Conservation (phyloP, 2,888 invertebrate species). For the Rhagonycha lutea region DNA sequence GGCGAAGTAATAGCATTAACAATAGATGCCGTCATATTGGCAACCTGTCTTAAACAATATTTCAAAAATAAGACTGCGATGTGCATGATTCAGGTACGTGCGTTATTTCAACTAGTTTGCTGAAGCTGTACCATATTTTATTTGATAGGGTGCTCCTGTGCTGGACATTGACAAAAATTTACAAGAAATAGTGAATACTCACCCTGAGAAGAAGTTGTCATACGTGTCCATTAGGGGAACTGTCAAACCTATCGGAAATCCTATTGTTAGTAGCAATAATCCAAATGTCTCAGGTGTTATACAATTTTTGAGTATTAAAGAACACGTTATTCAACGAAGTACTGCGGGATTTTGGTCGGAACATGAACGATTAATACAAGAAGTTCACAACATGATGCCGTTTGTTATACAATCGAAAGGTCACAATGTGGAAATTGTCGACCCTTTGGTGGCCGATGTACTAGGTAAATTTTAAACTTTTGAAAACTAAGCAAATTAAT, state of each 20-base stretch:
- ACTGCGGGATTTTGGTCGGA: slow-evolving; percentile 88
- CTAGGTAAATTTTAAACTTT: slow-evolving; percentile 56
- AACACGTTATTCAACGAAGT: slow-evolving; percentile 81
- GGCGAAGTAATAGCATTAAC: slow-evolving; percentile 76
- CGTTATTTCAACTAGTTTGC: not conserved
- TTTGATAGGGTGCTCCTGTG: slow-evolving; percentile 70
- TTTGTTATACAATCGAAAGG: slow-evolving; percentile 71
- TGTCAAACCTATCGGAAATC: slow-evolving; percentile 75
- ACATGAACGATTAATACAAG: slow-evolving; percentile 76
- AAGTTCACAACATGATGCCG: slow-evolving; percentile 79
- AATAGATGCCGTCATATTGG: slow-evolving; percentile 74
- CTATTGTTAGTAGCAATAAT: slow-evolving; percentile 75
- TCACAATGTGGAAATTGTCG: slow-evolving; percentile 72
- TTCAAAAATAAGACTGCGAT: slow-evolving; percentile 74
- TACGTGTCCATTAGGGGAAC: slow-evolving; percentile 78
- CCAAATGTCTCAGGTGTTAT: slow-evolving; percentile 76
- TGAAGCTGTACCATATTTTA: not conserved
- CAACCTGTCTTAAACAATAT: slow-evolving; percentile 75
- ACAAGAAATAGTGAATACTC: slow-evolving; percentile 64
- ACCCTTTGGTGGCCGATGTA: slow-evolving; percentile 74
- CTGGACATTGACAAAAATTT: slow-evolving; percentile 69
- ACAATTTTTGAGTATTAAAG: slow-evolving; percentile 78
- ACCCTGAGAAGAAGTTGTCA: slow-evolving; percentile 67
- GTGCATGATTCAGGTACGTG: slow-evolving; percentile 70
- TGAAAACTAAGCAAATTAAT: not conserved